Base-by-base conservation (phyloP, 2,888 invertebrate species). In the Alviniconcha strummeri region DNA sequence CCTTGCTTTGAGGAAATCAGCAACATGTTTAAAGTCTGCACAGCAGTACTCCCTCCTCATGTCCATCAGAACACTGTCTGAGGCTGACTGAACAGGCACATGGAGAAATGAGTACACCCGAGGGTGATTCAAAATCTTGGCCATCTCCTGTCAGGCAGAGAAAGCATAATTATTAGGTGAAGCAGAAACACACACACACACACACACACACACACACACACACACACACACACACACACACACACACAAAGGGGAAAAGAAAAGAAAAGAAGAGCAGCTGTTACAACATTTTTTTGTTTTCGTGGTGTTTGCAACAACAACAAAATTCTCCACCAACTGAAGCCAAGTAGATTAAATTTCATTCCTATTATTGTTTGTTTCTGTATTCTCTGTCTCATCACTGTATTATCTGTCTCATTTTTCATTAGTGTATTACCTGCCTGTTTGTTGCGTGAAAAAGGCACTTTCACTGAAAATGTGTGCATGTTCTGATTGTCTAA, bases 41-140 rank as follows among this genome's bases (percentile, higher is more conserved):
- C 96, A 93, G 11, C 96, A 96, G 94, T 99, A 99, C 93, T 99
- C 99, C 67, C 99, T 94, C 94, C 97, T 98, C 99, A 99, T 99
- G 88, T 99, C 99, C 0, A 96, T 95, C 7, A 99, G 94, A 5
- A 99, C 98, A 84, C 96, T 96, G 94, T 99, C 98, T 90, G 98
- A 98, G 7, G 98, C 99, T 0, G 98, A 97, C 94, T 99, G 99
- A 0, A 99, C 98, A 0, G 99, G 99, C 36, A 99, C 97, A 94
- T 99, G 99, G 0, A 99, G 95, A 93, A 99, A 99, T 85, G 97
- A 96, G 92, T 99, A 99, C 0, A 99, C 98, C 84, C 97, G 94
- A 0, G 98, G 97, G 93, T 98, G 97, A 81, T 91, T 90, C 93
- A 99, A 95, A 88, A 99, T 97, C 91, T 96, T 95, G 0, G 97